These are phyloP conservation scores for Zootermopsis nevadensis DNA, from an alignment of 2,888 invertebrate genomes.

Conservation along the genomic window DNA sequence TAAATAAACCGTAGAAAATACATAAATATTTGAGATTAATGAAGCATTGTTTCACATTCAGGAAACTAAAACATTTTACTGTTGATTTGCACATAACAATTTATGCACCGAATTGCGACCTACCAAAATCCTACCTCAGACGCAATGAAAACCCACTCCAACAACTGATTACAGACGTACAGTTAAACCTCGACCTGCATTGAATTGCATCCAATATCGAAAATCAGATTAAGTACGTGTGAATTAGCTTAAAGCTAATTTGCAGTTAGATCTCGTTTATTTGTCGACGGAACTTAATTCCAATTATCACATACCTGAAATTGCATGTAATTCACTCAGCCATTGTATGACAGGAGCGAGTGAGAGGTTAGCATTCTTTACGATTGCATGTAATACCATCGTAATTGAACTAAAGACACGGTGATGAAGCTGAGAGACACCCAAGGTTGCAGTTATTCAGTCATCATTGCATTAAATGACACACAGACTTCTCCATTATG, in stretches of 20 bases:
- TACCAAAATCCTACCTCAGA: too few relatives aligned
- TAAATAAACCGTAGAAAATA: too few relatives aligned
- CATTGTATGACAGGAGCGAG: too few relatives aligned
- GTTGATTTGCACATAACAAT: too few relatives aligned
- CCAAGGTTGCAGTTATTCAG: neutral
- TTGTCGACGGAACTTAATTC: neutral
- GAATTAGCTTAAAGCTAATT: neutral
- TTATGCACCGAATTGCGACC: too few relatives aligned
- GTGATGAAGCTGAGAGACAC: neutral
- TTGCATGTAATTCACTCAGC: neutral
- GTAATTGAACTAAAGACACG: neutral
- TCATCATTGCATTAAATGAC: neutral
- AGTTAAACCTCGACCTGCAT: neutral
- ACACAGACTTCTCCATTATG: neutral
- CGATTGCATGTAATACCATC: neutral
- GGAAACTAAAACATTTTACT: too few relatives aligned
- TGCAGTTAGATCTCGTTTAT: neutral
- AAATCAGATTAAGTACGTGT: conserved; percentile 8
- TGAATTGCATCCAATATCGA: neutral
- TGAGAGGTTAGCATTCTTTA: neutral
- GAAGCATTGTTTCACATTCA: too few relatives aligned
- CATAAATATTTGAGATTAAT: too few relatives aligned
- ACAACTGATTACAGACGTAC: too few relatives aligned
- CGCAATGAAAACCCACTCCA: too few relatives aligned
- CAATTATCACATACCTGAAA: neutral